A percentile compares a stretch with the other conserved stretches of the same genome.
Conservation (phyloP, 2,113 vertebrate species). For the Ursus arctos region DNA sequence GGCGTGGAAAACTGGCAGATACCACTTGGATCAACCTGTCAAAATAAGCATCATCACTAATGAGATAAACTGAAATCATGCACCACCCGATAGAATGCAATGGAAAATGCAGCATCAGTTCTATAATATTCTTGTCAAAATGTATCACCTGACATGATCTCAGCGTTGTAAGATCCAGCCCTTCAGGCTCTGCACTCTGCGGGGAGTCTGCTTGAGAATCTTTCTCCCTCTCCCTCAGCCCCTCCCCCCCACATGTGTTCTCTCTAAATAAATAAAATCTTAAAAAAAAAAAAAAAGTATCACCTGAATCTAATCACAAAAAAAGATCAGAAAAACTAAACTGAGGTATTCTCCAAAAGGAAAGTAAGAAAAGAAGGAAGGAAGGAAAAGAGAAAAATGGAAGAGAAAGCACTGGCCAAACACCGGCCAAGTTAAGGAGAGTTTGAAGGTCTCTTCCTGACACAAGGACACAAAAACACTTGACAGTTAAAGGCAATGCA, state of each 20-base stretch:
- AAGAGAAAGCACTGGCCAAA: not conserved
- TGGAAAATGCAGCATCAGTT: not conserved
- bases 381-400: not conserved
- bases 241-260: not conserved
- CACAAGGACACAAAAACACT: not conserved
- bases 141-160: not conserved
- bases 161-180: not conserved
- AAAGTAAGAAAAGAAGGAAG: not conserved
- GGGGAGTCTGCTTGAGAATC: not conserved
- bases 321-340: not conserved
- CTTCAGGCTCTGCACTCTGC: not conserved
- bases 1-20: not conserved
- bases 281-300: not conserved
- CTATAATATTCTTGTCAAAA: not conserved
- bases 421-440: not conserved
- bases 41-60: not conserved
- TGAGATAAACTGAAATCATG: not conserved
- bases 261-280: not conserved
- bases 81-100: not conserved
- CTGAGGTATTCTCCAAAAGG: not conserved
- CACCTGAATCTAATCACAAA: not conserved
- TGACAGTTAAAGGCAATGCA: not conserved
- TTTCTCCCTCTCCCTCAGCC: not conserved
- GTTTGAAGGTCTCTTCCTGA: not conserved
- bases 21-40: not conserved